phyloP scores from a whole-genome alignment of 2,113 vertebrate genomes.

The Rattus norvegicus region DNA sequence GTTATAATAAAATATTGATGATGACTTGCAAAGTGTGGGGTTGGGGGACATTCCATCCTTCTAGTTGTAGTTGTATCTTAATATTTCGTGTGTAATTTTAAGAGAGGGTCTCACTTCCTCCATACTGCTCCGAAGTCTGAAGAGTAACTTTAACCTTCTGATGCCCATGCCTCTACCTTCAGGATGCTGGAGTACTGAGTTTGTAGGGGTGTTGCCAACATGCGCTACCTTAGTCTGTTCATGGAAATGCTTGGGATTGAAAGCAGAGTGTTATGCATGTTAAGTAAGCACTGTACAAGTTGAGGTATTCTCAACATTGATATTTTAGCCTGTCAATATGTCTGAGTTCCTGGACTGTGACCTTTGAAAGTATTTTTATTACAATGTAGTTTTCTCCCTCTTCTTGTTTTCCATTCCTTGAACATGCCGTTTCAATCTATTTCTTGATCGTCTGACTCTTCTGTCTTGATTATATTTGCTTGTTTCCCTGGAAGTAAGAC shows the following conservation, averaged over 20 bases:
- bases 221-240: not conserved
- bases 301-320: not conserved
- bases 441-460: not conserved
- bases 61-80: not conserved
- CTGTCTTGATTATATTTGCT: not conserved
- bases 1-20: not conserved
- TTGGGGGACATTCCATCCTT: not conserved
- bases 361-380: not conserved
- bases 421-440: not conserved
- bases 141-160: not conserved
- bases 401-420: not conserved
- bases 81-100: not conserved
- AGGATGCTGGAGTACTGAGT: not conserved
- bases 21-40: not conserved
- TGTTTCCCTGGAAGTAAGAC: not conserved
- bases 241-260: not conserved
- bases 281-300: not conserved
- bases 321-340: not conserved
- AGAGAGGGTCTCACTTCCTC: not conserved
- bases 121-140: not conserved
- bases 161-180: not conserved
- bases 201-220: not conserved
- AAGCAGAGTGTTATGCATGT: not conserved
- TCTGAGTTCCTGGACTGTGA: not conserved
- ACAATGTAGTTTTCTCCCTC: not conserved